A percentile compares a stretch with the other conserved stretches of the same genome.
phyloP scores from a whole-genome alignment of 2,113 vertebrate genomes.

The Ictidomys tridecemlineatus region DNA sequence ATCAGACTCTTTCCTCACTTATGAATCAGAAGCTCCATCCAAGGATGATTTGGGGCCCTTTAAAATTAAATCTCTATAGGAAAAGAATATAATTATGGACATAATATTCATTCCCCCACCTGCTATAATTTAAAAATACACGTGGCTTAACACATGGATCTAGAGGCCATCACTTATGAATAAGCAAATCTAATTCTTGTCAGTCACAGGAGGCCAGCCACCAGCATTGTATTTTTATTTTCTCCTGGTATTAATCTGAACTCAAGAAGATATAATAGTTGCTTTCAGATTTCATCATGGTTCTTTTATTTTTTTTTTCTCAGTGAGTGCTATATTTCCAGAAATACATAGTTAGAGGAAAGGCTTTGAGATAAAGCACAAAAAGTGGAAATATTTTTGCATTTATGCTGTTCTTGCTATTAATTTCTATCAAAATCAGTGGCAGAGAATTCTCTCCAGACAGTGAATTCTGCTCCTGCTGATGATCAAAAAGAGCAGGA shows the following conservation, averaged over 20 bases:
- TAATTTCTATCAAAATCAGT: slow-evolving; percentile 68
- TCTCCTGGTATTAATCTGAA: not conserved
- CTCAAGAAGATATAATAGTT: not conserved
- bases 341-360: slow-evolving; percentile 4
- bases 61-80: not conserved
- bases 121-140: not conserved
- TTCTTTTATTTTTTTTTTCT: not conserved
- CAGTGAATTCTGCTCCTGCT: not conserved
- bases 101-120: not conserved
- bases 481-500: slow-evolving; percentile 8
- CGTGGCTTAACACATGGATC: not conserved
- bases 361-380: not conserved
- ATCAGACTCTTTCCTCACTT: not conserved
- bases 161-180: not conserved
- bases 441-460: not conserved
- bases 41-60: not conserved
- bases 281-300: not conserved
- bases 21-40: not conserved
- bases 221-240: not conserved
- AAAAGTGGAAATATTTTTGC: not conserved
- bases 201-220: not conserved
- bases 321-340: not conserved
- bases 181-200: not conserved
- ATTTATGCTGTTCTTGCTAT: slow-evolving; percentile 28
- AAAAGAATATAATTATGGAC: not conserved